Evolutionary conservation across 2,888 invertebrate species (phyloP).

Genomic region (Metacarcinus magister): DNA sequence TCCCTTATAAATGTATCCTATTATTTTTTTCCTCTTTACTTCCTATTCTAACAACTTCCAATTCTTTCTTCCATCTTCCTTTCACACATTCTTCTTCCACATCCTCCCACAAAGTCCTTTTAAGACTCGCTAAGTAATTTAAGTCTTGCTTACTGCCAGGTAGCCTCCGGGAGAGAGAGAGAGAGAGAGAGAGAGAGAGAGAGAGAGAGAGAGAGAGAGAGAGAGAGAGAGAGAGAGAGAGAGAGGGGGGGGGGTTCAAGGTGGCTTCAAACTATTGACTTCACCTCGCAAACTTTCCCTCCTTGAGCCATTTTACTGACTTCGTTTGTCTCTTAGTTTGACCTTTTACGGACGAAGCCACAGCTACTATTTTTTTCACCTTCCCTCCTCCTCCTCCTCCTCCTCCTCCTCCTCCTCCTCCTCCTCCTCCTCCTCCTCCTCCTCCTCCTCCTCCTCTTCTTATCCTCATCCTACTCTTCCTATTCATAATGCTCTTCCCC

Average conservation of each 20-base stretch:
- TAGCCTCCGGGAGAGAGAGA: too few relatives aligned
- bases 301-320: neutral
- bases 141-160: too few relatives aligned
- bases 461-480: neutral
- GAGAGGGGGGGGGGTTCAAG: neutral
- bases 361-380: neutral
- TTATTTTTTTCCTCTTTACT: neutral
- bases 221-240: neutral
- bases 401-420: too few relatives aligned
- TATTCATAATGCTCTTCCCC: conserved; percentile 26
- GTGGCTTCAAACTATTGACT: conserved; percentile 3
- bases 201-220: neutral
- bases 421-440: too few relatives aligned
- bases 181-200: too few relatives aligned
- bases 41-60: too few relatives aligned
- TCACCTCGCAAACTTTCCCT: neutral
- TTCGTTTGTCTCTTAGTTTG: neutral
- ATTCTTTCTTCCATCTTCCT: too few relatives aligned
- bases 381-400: neutral
- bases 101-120: neutral
- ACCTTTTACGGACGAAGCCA: neutral
- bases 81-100: neutral
- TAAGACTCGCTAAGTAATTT: too few relatives aligned
- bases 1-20: too few relatives aligned
- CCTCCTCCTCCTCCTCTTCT: neutral